These are phyloP conservation scores for Cantharis rustica DNA, from an alignment of 2,888 invertebrate species.

Conservation along the genomic window DNA sequence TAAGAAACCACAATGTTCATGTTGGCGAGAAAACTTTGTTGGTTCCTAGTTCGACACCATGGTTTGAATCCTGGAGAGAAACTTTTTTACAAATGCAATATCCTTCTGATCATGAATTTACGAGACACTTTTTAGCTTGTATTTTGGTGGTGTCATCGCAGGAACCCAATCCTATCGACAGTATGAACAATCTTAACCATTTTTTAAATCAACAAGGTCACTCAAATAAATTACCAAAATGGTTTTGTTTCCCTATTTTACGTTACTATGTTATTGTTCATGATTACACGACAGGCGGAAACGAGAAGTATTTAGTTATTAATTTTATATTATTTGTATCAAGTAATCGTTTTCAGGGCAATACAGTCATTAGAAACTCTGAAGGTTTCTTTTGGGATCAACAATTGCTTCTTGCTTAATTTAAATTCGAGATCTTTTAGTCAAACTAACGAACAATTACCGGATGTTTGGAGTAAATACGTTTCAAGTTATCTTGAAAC, in stretches of 20 bases:
- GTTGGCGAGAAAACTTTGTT: constrained; percentile 63
- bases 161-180: constrained; percentile 80
- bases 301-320: constrained; percentile 66
- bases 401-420: constrained; percentile 86
- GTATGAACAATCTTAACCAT: constrained; percentile 79
- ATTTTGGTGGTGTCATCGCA: constrained; percentile 74
- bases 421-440: constrained; percentile 80
- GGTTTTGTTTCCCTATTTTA: constrained; percentile 79
- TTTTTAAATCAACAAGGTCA: constrained; percentile 78
- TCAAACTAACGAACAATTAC: constrained; percentile 61
- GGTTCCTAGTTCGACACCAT: constrained; percentile 80
- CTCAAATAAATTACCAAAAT: constrained; percentile 80
- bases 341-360: constrained; percentile 65
- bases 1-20: constrained; percentile 40
- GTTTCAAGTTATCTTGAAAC: constrained; percentile 60
- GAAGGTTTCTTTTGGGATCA: constrained; percentile 84
- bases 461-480: constrained; percentile 87
- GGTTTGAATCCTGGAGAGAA: constrained; percentile 96
- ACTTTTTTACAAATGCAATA: constrained; percentile 86
- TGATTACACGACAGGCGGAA: constrained; percentile 75
- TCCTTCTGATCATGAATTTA: constrained; percentile 95
- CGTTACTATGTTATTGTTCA: constrained; percentile 90
- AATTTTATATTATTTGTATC: not conserved
- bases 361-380: constrained; percentile 82
- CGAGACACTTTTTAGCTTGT: constrained; percentile 85